A percentile compares a stretch with the other conserved stretches of the same genome.
Conservation (phyloP, 2,888 invertebrate genomes). For the Galerucella pusilla region DNA sequence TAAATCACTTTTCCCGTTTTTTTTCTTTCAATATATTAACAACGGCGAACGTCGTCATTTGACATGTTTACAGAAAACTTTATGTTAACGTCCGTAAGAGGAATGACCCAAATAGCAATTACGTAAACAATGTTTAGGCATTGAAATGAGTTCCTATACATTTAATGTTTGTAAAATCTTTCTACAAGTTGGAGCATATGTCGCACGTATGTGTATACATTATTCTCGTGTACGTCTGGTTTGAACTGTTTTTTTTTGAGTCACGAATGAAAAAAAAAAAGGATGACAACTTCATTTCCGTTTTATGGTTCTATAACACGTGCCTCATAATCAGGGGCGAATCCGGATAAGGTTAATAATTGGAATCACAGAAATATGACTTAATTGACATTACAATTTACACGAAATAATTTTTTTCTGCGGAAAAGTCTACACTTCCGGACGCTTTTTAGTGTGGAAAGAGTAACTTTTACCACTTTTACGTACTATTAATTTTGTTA, state of each 20-base stretch:
- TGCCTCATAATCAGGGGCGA: conserved; percentile 41
- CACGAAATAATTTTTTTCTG: too few species aligned
- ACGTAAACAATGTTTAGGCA: conserved; percentile 15
- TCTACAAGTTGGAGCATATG: conserved; percentile 46
- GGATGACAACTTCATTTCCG: conserved; percentile 55
- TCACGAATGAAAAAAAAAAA: conserved; percentile 43
- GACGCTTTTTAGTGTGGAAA: too few species aligned
- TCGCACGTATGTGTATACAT: conserved; percentile 47
- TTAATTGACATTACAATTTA: neutral
- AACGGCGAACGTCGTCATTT: neutral
- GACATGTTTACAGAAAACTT: conserved; percentile 15
- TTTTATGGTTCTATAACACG: conserved; percentile 55
- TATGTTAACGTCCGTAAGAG: conserved; percentile 3
- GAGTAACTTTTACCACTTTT: too few species aligned
- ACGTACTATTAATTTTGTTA: too few species aligned
- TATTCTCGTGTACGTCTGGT: conserved; percentile 40
- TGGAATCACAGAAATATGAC: neutral
- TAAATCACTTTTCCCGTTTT: conserved; percentile 1
- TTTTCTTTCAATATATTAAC: neutral
- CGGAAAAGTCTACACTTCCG: too few species aligned
- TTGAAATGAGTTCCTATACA: conserved; percentile 14
- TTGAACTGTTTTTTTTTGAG: neutral
- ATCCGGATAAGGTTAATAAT: conserved; percentile 1
- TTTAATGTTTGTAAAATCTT: conserved; percentile 44
- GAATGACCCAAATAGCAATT: conserved; percentile 18